A percentile compares a stretch with the other conserved stretches of the same genome.
Evolutionary conservation across 1,140 invertebrate genomes (phyloP).

Genomic region (Drosophila sucinea): DNA sequence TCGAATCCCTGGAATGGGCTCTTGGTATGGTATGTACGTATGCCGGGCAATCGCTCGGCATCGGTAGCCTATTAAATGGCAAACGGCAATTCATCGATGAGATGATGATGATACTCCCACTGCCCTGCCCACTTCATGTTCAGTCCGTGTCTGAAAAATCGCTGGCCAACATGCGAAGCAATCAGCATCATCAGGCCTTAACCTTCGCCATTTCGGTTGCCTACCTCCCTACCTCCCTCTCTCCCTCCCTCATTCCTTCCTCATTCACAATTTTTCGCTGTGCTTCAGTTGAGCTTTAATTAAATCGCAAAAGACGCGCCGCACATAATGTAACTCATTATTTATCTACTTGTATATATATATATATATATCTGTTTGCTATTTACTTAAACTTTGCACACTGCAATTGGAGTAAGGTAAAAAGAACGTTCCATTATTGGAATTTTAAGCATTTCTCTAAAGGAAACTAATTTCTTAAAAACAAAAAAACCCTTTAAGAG

Average conservation of each 20-base stretch:
- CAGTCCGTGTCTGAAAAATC: slow-evolving; percentile 37
- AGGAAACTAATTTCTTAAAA: too few species aligned
- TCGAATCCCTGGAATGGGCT: not conserved
- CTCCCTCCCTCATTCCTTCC: not conserved
- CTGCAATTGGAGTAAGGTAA: not conserved
- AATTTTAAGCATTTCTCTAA: too few species aligned
- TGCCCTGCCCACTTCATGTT: not conserved
- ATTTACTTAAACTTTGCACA: not conserved
- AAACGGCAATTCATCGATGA: slow-evolving; percentile 72
- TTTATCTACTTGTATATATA: slow-evolving; percentile 40
- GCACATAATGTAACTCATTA: slow-evolving; percentile 74
- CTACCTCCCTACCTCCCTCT: not conserved
- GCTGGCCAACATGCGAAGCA: slow-evolving; percentile 46
- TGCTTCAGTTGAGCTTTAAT: slow-evolving; percentile 60
- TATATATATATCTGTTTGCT: slow-evolving; percentile 12
- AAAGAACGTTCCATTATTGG: not conserved
- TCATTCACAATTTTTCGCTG: not conserved
- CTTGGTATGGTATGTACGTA: not conserved
- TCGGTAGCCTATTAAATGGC: slow-evolving; percentile 59
- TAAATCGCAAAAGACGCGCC: slow-evolving; percentile 73
- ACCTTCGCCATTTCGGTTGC: not conserved
- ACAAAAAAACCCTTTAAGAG: too few species aligned
- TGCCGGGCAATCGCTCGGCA: slow-evolving; percentile 36
- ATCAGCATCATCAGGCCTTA: slow-evolving; percentile 12
- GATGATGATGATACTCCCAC: slow-evolving; percentile 14